Base-by-base conservation (phyloP, 1,140 invertebrate species). In the Leucophenga varia region DNA sequence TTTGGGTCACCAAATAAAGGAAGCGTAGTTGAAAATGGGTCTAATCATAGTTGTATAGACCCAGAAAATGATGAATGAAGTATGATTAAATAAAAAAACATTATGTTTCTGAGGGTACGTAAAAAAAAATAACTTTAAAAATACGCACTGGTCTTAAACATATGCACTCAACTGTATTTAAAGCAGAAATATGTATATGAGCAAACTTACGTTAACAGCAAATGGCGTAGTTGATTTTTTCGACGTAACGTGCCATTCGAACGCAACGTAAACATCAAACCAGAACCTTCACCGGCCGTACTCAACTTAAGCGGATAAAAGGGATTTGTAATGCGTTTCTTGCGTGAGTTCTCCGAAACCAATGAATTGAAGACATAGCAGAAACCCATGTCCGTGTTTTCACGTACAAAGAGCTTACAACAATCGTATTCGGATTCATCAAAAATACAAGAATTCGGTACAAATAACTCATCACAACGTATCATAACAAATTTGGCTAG, bases 321-420 rank as follows among this genome's bases (percentile, higher is more conserved):
- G 13, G 52, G 41, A 13, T 59, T 63, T 19, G 54, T 44, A 1
- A 67, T 17, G 35, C 51, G 42, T 21, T 61, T 71, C 22, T 71
- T 67, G 35, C 47, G 54, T 3, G 67, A 71, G 2, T 59, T 39
- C 4, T 59, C 55, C 13, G 67, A 64, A 2, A 71, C 61, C 4
- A 71, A 9, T 3, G 67, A 71, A 18, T 71, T 71, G 17, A 71
- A 71, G 3, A 71, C 67, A 46, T 64, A 32, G 22, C 67, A 71
- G 13, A 47, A 31, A 3, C 67, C 67, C 18, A 44, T 49, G n/a
- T 71, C 59, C 2, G 60, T 71, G 22, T 38, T 38, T 43, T 71
- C 67, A 2, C 45, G 30, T 9, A 71, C 52, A 28, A 71, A 71
- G 0, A 67, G 40, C 25, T 61, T 51, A 22, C 67, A 71, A 51